phyloP scores from a whole-genome alignment of 2,113 vertebrate genomes.

The Hypocryptadius cinnamomeus region DNA sequence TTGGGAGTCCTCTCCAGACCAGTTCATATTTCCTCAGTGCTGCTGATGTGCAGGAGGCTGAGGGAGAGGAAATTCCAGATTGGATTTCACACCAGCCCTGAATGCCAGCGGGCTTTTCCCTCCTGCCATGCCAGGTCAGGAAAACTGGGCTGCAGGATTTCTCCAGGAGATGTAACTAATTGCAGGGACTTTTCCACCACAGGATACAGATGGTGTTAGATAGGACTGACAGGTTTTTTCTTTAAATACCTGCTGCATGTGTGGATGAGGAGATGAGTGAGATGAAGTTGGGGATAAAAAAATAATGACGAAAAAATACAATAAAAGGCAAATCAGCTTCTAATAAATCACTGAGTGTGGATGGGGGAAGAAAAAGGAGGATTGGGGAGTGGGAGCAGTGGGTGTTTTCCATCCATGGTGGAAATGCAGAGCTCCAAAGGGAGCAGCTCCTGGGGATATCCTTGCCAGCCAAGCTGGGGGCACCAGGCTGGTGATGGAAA shows the following conservation, averaged over 20 bases:
- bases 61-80: neutral
- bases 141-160: neutral
- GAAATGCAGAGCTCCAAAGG: neutral
- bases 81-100: neutral
- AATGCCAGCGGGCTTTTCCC: neutral
- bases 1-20: neutral
- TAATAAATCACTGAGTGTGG: neutral
- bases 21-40: neutral
- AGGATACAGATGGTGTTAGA: too few species aligned
- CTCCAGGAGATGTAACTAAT: neutral
- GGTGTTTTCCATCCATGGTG: neutral
- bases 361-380: neutral
- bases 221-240: neutral
- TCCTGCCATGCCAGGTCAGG: neutral
- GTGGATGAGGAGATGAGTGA: neutral
- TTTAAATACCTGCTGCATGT: neutral
- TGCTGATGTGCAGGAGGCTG: neutral
- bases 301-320: neutral
- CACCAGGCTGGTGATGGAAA: neutral
- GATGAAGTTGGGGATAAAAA: neutral
- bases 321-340: neutral
- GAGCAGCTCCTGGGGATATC: neutral
- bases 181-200: neutral
- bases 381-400: neutral
- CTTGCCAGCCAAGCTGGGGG: neutral